Evolutionary conservation across 2,888 invertebrate genomes (phyloP), one percentile per base, ranked within the genome.

Genomic region (Cactoblastis cactorum): DNA sequence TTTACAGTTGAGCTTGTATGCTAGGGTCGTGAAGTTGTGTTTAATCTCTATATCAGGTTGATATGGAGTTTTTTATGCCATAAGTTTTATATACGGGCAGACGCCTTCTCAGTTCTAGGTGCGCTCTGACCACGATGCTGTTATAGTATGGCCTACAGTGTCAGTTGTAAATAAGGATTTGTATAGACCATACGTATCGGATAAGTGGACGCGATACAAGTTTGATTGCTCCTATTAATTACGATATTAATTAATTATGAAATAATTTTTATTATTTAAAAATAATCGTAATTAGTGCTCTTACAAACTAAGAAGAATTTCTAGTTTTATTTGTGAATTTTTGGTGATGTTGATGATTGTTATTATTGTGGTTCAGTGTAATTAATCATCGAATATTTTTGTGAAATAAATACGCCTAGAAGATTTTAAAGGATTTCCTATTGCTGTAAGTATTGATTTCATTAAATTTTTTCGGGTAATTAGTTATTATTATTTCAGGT

Each of bases 101-200:
- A 85, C 83, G 79, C 81, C 81, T 73, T 77, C 80, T 80, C 78
- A 73, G 67, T 70, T 74, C 79, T 83, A 83, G 82, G 80, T 76
- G 76, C 71, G 79, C 71, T 69, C 75, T 63, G 74, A 76, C 72
- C 79, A 77, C 80, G 75, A 76, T 63, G 76, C 74, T 83, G 74
- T 74, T 80, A 78, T 87, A 81, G 74, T 77, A 85, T 84, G 83
- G 77, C 83, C 85, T 83, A 80, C 82, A 78, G 74, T 89, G 88
- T 81, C 90, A 90, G 90, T 90, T 83, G 88, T 89, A 88, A 89
- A 86, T 88, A 90, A 88, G 90, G 80, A 83, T 87, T 86, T 86
- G 90, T 87, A 83, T 87, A 83, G 88, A 75, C 81, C 77, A 83
- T 83, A 90, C 90, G 90, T 86, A 83, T 83, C 81, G 79, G 69